These are phyloP conservation scores for Tachyglossus aculeatus DNA, from an alignment of 2,797 vertebrate species.

Conservation along the genomic window DNA sequence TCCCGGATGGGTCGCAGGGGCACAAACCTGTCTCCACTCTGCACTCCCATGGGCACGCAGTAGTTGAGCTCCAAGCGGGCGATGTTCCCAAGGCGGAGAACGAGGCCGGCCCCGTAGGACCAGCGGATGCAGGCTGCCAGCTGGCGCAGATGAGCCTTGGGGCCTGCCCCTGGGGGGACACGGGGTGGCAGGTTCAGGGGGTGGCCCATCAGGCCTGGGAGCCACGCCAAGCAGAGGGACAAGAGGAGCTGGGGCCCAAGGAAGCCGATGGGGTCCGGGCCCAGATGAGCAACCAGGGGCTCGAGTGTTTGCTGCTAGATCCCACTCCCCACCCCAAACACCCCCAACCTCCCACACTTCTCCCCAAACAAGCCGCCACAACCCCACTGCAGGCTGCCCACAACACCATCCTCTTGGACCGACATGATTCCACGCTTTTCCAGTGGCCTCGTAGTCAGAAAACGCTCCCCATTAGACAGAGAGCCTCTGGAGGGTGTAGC, in stretches of 20 bases:
- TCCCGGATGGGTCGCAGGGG: rapidly evolving
- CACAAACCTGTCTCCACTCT: conserved; percentile 90
- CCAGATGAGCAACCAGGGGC: background rate
- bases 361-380: too few species aligned
- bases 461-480: rapidly evolving
- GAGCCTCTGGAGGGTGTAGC: too few species aligned
- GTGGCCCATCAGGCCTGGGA: background rate
- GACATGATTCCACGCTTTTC: too few species aligned
- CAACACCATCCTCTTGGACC: too few species aligned
- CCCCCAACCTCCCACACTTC: background rate
- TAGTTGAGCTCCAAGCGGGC: conserved; percentile 96
- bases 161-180: conserved; percentile 86
- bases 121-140: conserved; percentile 93
- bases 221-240: too few species aligned
- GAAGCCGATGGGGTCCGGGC: too few species aligned
- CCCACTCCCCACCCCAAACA: rapidly evolving
- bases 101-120: conserved; percentile 92
- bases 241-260: too few species aligned
- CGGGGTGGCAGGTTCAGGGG: rapidly evolving
- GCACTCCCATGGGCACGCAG: conserved; percentile 97
- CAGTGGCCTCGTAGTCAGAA: background rate
- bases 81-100: conserved; percentile 94
- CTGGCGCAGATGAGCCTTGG: conserved; percentile 86
- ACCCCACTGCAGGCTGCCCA: too few species aligned
- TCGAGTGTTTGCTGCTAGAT: too few species aligned